phyloP scores from a whole-genome alignment of 2,888 invertebrate genomes.

The Lithosia quadra region DNA sequence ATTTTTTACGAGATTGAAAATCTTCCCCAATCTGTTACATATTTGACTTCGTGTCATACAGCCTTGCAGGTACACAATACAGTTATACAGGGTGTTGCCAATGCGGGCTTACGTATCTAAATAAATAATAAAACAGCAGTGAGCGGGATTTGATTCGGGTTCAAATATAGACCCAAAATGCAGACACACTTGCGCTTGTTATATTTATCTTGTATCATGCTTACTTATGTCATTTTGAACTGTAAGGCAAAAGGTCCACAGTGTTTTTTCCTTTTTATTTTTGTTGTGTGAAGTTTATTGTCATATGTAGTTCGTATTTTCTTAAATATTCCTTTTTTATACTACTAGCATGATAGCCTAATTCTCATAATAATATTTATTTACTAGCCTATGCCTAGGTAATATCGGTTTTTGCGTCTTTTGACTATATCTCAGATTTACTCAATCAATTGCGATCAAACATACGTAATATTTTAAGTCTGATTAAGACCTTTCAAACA shows the following conservation, averaged over 20 bases:
- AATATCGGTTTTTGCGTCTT: too few relatives aligned
- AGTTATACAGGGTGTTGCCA: not conserved
- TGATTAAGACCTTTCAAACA: too few relatives aligned
- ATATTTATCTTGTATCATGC: not conserved
- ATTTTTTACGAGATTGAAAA: not conserved
- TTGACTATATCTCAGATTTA: too few relatives aligned
- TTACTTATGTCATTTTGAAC: not conserved
- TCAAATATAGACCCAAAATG: conserved; percentile 54
- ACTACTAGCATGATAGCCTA: not conserved
- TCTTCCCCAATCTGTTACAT: not conserved
- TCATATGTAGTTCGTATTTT: not conserved
- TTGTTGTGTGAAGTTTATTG: not conserved
- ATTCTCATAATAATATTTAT: too few relatives aligned
- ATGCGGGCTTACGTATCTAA: conserved; percentile 18
- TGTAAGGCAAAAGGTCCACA: not conserved
- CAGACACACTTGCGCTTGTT: not conserved
- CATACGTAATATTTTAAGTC: too few relatives aligned
- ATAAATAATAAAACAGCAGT: conserved; percentile 67
- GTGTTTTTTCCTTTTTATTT: not conserved
- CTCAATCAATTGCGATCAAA: too few relatives aligned
- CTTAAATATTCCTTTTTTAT: not conserved
- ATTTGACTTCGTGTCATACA: not conserved
- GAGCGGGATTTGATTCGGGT: conserved; percentile 66
- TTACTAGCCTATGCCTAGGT: too few relatives aligned
- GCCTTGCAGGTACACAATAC: not conserved